A percentile compares a stretch with the other conserved stretches of the same genome.
phyloP scores from a whole-genome alignment of 2,797 vertebrate genomes.

The Enteromius mattozi region DNA sequence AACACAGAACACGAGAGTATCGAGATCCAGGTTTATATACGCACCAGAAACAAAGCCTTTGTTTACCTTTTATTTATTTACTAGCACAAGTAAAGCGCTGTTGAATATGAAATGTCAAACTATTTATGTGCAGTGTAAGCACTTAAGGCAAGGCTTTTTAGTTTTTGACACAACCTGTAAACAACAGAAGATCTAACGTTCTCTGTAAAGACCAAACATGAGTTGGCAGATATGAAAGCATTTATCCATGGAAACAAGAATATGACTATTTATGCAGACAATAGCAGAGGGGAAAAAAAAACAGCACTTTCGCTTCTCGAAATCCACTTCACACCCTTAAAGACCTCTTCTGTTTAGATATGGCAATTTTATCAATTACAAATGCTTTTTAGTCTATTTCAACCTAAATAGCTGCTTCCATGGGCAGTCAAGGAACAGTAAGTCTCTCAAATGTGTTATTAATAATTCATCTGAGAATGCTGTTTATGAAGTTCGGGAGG shows the following conservation, averaged over 20 bases:
- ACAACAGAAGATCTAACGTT: constrained; percentile 80
- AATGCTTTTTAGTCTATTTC: constrained; percentile 50
- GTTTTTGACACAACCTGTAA: constrained; percentile 77
- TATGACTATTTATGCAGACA: constrained; percentile 44
- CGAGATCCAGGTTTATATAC: constrained; percentile 68
- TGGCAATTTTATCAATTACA: constrained; percentile 51
- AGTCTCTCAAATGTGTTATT: constrained; percentile 66
- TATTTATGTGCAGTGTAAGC: constrained; percentile 82
- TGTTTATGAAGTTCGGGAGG: constrained; percentile 62
- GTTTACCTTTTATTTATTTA: constrained; percentile 79
- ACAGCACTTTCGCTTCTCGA: constrained; percentile 3
- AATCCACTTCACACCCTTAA: constrained; percentile 34
- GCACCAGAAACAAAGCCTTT: constrained; percentile 71
- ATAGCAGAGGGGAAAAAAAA: constrained; percentile 36
- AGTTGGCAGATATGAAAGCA: constrained; percentile 79
- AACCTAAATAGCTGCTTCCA: constrained; percentile 43
- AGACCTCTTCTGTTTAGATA: constrained; percentile 24
- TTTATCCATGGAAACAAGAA: constrained; percentile 72
- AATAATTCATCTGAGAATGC: constrained; percentile 70
- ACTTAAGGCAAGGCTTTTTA: constrained; percentile 78
- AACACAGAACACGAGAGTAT: constrained; percentile 62
- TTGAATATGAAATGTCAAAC: constrained; percentile 83
- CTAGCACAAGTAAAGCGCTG: constrained; percentile 73
- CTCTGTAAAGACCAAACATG: constrained; percentile 75
- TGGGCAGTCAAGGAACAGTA: constrained; percentile 52